Evolutionary conservation across 2,113 vertebrate genomes (phyloP).

Genomic region (Mastomys coucha): DNA sequence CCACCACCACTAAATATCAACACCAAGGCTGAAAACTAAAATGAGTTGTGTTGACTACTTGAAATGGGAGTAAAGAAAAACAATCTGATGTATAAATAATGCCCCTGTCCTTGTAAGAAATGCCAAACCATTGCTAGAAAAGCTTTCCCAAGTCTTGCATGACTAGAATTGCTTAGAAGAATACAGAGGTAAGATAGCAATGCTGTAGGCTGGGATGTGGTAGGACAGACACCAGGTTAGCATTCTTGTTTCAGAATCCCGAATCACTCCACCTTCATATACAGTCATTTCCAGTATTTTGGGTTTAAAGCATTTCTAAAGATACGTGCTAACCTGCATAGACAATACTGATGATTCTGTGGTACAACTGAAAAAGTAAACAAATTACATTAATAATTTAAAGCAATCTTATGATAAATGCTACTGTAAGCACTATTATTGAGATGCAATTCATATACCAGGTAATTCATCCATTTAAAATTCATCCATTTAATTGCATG

Average conservation of each 20-base stretch:
- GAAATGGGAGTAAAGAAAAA: constrained; percentile 6
- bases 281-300: background rate
- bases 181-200: background rate
- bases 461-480: background rate
- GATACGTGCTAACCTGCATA: background rate
- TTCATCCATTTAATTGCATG: background rate
- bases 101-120: background rate
- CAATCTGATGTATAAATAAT: background rate
- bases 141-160: background rate
- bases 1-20: background rate
- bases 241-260: background rate
- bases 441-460: background rate
- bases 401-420: background rate
- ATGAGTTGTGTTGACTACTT: background rate
- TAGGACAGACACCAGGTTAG: background rate
- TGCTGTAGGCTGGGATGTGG: background rate
- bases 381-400: constrained; percentile 6
- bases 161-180: background rate
- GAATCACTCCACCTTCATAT: background rate
- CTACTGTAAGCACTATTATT: background rate
- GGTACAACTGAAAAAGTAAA: background rate
- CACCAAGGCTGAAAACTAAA: background rate
- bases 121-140: constrained; percentile 15
- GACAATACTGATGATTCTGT: background rate
- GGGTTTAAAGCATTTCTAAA: background rate